phyloP scores from a whole-genome alignment of 2,888 invertebrate species.

The Neelides folsomi region DNA sequence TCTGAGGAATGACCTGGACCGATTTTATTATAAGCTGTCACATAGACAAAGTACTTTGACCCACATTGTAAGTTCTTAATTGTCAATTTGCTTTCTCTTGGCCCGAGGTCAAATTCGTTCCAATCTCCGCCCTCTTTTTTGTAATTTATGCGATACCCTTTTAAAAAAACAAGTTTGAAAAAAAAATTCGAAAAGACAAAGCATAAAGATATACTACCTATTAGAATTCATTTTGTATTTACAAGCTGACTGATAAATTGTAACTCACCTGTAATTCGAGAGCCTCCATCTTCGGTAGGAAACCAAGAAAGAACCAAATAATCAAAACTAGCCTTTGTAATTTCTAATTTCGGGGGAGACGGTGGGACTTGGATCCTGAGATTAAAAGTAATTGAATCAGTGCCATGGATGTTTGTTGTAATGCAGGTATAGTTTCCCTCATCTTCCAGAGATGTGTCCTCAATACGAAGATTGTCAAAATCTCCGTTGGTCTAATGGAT shows the following conservation, averaged over 20 bases:
- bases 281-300: slow-evolving; percentile 67
- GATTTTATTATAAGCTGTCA: slow-evolving; percentile 79
- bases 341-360: slow-evolving; percentile 66
- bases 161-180: too few species aligned
- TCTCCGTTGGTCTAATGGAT: slow-evolving; percentile 4
- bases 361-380: slow-evolving; percentile 54
- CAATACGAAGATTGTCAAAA: slow-evolving; percentile 23
- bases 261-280: slow-evolving; percentile 42
- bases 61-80: slow-evolving; percentile 48
- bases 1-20: slow-evolving; percentile 79
- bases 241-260: too few species aligned
- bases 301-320: slow-evolving; percentile 69
- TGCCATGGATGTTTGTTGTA: slow-evolving; percentile 70
- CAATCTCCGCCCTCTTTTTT: slow-evolving; percentile 80
- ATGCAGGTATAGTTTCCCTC: slow-evolving; percentile 80
- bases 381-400: slow-evolving; percentile 66
- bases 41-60: slow-evolving; percentile 71
- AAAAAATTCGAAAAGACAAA: too few species aligned
- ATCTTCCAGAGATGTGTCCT: slow-evolving; percentile 61
- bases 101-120: slow-evolving; percentile 77
- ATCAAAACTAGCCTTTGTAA: slow-evolving; percentile 68
- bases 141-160: slow-evolving; percentile 77
- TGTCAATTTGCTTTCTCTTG: slow-evolving; percentile 42
- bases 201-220: too few species aligned
- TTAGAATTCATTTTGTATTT: too few species aligned